phyloP scores from a whole-genome alignment of 2,797 vertebrate species.

The Rachycentron canadum region DNA sequence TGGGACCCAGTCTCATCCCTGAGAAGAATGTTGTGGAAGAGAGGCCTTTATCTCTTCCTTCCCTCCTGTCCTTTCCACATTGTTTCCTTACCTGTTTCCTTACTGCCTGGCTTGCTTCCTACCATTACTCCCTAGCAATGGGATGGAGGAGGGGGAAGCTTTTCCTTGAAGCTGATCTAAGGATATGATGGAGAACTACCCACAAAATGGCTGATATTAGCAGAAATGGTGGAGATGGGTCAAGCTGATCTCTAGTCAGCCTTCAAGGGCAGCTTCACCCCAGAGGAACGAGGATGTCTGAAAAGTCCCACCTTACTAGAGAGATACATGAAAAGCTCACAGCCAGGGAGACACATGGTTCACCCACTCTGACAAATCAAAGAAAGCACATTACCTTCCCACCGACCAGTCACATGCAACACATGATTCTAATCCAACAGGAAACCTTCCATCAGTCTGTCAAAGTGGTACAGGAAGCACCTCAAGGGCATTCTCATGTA shows the following conservation, averaged over 20 bases:
- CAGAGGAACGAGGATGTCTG: constrained; percentile 26
- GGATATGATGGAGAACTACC: constrained; percentile 23
- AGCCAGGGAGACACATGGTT: constrained; percentile 23
- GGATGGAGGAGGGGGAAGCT: constrained; percentile 45
- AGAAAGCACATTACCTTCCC: constrained; percentile 71
- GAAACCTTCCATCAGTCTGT: constrained; percentile 31
- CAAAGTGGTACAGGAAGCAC: constrained; percentile 11
- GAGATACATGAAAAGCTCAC: constrained; percentile 46
- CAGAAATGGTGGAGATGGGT: constrained; percentile 27
- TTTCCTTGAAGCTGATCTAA: constrained; percentile 39
- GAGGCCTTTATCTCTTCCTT: constrained; percentile 62
- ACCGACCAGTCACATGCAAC: constrained; percentile 39
- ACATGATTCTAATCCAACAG: constrained; percentile 29
- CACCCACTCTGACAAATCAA: constrained; percentile 22
- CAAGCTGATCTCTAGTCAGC: constrained; percentile 40
- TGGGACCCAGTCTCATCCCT: constrained; percentile 90
- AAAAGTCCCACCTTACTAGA: constrained; percentile 41
- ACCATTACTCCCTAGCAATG: constrained; percentile 55
- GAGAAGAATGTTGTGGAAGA: constrained; percentile 75
- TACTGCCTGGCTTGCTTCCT: constrained; percentile 59
- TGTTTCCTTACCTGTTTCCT: constrained; percentile 52
- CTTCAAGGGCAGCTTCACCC: constrained; percentile 42
- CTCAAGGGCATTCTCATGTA: constrained; percentile 23
- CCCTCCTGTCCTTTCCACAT: constrained; percentile 50
- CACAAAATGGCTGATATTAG: constrained; percentile 27